Evolutionary conservation across 2,113 vertebrate species (phyloP), one percentile per base, ranked within the genome.

Genomic region (Opisthocomus hoazin): DNA sequence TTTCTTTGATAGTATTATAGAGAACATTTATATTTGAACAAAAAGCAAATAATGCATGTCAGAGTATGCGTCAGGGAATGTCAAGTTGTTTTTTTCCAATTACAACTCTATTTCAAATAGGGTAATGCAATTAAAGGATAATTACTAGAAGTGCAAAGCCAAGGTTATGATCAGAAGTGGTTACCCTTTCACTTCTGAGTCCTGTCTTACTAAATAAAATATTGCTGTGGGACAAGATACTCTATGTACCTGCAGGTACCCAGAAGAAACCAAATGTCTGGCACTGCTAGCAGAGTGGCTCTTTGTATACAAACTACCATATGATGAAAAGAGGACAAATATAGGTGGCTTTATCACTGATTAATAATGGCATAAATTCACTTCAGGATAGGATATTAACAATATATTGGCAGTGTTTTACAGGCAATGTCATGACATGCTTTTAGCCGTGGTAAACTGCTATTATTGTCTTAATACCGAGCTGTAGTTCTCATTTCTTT

Each of bases 21-120:
- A 98, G 97, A 98, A 97, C 97, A 98, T 98, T 99, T 99, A 98
- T 98, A 99, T 99, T 98, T 99, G 98, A 99, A 99, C 99, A 98
- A 99, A 98, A 98, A 98, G 96, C 96, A 98, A 98, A 97, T 95
- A 97, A 95, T 84, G 83, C 96, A 96, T 94, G 96, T 97, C 97
- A 97, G 97, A 96, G 96, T 96, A 97, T 53, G 90, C 96, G 97
- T 98, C 97, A 86, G 96, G 96, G 96, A 98, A 97, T 83, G 95
- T 97, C 96, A 97, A 93, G 97, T 97, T 97, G 97, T 63, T 98
- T 98, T 97, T 98, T 98, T 96, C 96, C 98, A 97, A 98, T 98
- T 98, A 98, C 97, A 93, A 89, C 96, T 98, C 96, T 97, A 96
- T 98, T 98, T 98, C 98, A 98, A 97, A 98, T 89, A 97, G 96